Percentiles rank a stretch among this genome's conserved stretches.
Conservation (phyloP, 2,797 vertebrate species). For the Liparis tanakae region DNA sequence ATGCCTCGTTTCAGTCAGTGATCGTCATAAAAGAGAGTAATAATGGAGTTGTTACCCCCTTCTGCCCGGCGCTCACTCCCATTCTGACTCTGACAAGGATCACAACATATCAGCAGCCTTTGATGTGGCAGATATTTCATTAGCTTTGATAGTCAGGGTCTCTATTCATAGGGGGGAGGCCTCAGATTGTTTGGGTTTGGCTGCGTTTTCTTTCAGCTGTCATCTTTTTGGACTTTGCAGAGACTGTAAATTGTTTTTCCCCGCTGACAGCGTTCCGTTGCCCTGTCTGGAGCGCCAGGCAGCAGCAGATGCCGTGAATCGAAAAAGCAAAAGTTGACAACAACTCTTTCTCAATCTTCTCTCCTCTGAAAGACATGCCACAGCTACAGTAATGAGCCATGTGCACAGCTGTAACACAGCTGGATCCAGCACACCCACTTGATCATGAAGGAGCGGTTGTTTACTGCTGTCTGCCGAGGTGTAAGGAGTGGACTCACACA, state of each 20-base stretch:
- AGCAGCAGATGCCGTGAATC: conserved; percentile 7
- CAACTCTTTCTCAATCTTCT: not conserved
- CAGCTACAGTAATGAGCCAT: conserved; percentile 21
- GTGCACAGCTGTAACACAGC: conserved; percentile 70
- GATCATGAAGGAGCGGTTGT: conserved; percentile 62
- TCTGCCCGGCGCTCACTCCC: conserved; percentile 41
- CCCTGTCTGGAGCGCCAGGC: not conserved
- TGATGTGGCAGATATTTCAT: conserved; percentile 77
- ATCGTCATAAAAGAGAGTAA: conserved; percentile 39
- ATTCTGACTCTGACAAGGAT: conserved; percentile 57
- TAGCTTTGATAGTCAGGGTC: conserved; percentile 67
- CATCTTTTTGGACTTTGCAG: conserved; percentile 39
- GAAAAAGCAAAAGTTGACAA: conserved; percentile 9
- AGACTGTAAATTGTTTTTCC: conserved; percentile 12
- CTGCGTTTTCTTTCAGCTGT: conserved; percentile 38
- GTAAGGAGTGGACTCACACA: conserved; percentile 38
- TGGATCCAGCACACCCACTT: conserved; percentile 59
- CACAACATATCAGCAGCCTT: conserved; percentile 63
- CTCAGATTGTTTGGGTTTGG: conserved; percentile 47
- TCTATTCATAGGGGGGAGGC: conserved; percentile 47
- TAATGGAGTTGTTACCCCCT: conserved; percentile 44
- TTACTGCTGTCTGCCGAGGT: conserved; percentile 38
- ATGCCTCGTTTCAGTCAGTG: conserved; percentile 51
- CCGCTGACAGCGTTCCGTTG: not conserved
- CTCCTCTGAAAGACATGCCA: conserved; percentile 20